Base-by-base conservation (phyloP, 2,888 invertebrate species). In the Ichneumon xanthorius region DNA sequence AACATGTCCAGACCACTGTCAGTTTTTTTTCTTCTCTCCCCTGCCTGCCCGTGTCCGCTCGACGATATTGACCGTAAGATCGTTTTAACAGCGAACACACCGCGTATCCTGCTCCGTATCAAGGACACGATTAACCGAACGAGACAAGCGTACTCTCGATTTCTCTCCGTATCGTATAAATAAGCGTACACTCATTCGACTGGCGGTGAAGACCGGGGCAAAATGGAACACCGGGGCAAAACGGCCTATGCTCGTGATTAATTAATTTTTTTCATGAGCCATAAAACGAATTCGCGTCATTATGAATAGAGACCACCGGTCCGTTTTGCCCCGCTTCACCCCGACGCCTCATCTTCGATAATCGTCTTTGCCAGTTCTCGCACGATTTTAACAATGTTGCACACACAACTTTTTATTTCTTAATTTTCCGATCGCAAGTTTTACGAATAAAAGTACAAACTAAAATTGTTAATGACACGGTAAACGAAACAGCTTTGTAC, bases 81-180 rank as follows among this genome's bases (percentile, higher is more conserved):
- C 61, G 61, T 61, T 61, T 61, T 61, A 61, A 16, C 30, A 19
- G 30, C 61, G 14, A 26, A 61, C 61, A 61, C 61, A 33, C 22
- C 9, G 14, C 71, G 22, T 65, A 55, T 76, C 63, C 65, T 22
- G 65, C 55, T 33, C 7, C 30, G 53, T 53, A 84, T 68, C 72
- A 81, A 81, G 73, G 81, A 68, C 77, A 78, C 78, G 84, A 84
- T 84, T 73, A 61, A 84, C 33, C 77, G 80, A 78, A 81, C 84
- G 77, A 73, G 84, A 81, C 84, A 84, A 70, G 80, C 84, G 76
- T 78, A 81, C 81, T 81, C 84, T 81, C 81, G 80, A 78, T 84
- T 81, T 84, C 76, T 84, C 78, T 77, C 22, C 48, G 37, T 53
- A 37, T 14, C 19, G 22, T n/a, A 33, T 30, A 37, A n/a, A 6